Evolutionary conservation across 2,888 invertebrate species (phyloP), one percentile per base, ranked within the genome.

Genomic region (Iselma pallidipennis): DNA sequence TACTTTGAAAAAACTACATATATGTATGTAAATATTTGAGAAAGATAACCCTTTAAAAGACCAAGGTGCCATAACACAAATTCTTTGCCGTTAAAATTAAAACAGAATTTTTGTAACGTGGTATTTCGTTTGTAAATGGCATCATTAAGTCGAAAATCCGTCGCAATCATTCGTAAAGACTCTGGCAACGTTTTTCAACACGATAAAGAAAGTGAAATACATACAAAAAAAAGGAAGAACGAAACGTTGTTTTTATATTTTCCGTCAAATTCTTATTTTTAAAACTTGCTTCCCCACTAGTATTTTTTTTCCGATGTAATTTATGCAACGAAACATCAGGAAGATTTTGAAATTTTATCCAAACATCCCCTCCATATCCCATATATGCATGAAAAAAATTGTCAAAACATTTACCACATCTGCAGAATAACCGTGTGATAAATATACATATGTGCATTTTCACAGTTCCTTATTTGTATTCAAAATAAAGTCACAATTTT

Each of bases 381-480:
- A n/a, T 6, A 16, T 37, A 37, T 33, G n/a, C n/a, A n/a, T 19
- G 37, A 10, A 45, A 59, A 59, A 58, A 63, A 63, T 63, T 63
- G 63, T 63, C 59, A 63, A 63, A 63, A 63, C 63, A 59, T 63
- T 63, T 59, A 63, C 63, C 56, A 57, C 59, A 59, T 59, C 63
- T 63, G 56, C 57, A 59, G 59, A 63, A 59, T 51, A 59, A 61
- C 55, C 49, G 52, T 7, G 52, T 55, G 57, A 59, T 59, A 63
- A 59, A 63, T 63, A 59, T 59, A 63, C 59, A 62, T 48, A 25
- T 55, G 59, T 54, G 52, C 25, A 54, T 63, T 59, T 57, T 45
- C 56, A 55, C 63, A 59, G 58, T 51, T 63, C 59, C 51, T 50
- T 49, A 42, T 55, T 59, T 58, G 21, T 58, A 54, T 59, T 49